A percentile compares a stretch with the other conserved stretches of the same genome.
Conservation (phyloP, 2,797 vertebrate genomes). For the Pogoniulus pusillus region DNA sequence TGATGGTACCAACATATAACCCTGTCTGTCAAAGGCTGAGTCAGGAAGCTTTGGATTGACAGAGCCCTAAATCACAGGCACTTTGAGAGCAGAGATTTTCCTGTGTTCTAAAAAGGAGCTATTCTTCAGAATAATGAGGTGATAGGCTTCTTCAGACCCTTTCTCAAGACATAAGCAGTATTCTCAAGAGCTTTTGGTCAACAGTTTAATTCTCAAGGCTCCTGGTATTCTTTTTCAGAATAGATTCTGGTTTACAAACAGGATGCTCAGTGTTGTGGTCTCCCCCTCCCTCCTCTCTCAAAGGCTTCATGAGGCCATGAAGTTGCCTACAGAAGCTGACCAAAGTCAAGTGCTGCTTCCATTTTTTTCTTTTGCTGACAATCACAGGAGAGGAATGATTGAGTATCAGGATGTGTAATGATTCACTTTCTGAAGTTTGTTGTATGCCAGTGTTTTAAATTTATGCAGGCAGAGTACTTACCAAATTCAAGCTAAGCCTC, state of each 20-base stretch:
- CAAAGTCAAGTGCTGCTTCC: neutral
- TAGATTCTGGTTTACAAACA: neutral
- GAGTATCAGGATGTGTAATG: neutral
- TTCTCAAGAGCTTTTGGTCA: neutral
- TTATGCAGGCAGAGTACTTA: conserved; percentile 72
- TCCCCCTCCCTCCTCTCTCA: neutral
- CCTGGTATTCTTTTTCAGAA: neutral
- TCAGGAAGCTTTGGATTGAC: neutral
- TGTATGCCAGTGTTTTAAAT: neutral
- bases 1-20: neutral
- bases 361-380: neutral
- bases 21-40: neutral
- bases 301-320: neutral
- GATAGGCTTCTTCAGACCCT: neutral
- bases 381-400: neutral
- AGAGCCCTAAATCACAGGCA: neutral
- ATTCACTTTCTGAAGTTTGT: neutral
- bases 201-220: neutral
- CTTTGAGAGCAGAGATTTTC: neutral
- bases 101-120: neutral
- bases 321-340: neutral
- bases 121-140: neutral
- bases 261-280: neutral
- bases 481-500: conserved; percentile 93
- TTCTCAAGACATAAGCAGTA: neutral